Conservation (phyloP, 2,888 invertebrate species). For the Brachypterus glaber region DNA sequence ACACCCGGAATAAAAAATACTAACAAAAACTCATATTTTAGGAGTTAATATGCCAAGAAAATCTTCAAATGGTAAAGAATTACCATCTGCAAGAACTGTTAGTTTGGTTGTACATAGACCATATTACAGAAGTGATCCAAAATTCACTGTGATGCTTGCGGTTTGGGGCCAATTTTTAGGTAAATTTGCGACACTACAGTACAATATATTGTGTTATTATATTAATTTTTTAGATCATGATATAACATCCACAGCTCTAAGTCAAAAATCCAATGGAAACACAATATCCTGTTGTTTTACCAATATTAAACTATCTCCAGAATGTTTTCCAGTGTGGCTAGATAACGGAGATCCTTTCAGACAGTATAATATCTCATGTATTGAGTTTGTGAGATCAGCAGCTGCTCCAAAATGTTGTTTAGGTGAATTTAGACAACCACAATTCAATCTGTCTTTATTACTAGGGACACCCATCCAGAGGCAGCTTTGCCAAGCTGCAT, state of each 20-base stretch:
- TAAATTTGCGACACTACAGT: no score
- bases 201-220: no score
- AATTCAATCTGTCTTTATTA: no score
- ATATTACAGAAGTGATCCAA: constrained; percentile 60
- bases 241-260: constrained; percentile 73
- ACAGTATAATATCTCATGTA: constrained; percentile 59
- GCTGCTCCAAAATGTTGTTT: constrained; percentile 66
- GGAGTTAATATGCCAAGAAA: constrained; percentile 56
- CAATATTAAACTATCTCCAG: constrained; percentile 50
- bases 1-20: no score
- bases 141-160: constrained; percentile 75
- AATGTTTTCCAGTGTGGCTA: constrained; percentile 69
- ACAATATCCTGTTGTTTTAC: constrained; percentile 60
- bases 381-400: constrained; percentile 79
- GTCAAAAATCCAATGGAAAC: constrained; percentile 59
- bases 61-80: constrained; percentile 42
- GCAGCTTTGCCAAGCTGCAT: no score
- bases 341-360: constrained; percentile 59
- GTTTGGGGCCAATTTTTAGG: constrained; percentile 83
- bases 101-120: constrained; percentile 66
- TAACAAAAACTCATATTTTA: no score
- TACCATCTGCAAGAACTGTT: constrained; percentile 69
- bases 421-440: no score
- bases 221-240: no score
- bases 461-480: no score